Evolutionary conservation across 30 jellyfish, hydroid and myxozoan species (phyloP), one percentile per base, ranked within the genome.

Genomic region (Cassiopea andromeda): DNA sequence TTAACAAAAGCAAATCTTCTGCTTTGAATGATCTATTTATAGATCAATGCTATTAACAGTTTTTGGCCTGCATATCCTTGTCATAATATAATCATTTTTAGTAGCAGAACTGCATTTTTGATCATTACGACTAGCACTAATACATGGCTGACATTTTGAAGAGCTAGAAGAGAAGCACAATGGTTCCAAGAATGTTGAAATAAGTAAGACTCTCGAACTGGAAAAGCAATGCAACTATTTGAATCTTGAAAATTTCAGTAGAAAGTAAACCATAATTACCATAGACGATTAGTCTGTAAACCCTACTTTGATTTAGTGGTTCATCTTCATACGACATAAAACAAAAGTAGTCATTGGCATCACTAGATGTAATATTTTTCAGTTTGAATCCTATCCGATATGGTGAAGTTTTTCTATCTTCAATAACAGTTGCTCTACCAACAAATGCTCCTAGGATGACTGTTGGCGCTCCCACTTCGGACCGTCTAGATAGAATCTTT

Each of bases 341-440:
- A 69, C 84, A 75, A 44, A 4, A 46, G 19, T 15, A 49, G 4
- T 38, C 69, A 15, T 75, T 75, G 44, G 69, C 84, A 46, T 75
- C 84, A 46, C 69, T 7, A 9, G 4, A 46, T 1, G 44, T 38
- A 75, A 75, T 4, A 75, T 75, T 75, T 7, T 10, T 49, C 15
- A 75, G 84, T n/a, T 12, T 9, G 69, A 75, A 75, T 75, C 84
- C 84, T 4, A 75, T 75, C 7, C 27, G 44, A 18, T 57, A 18
- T 75, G 67, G 84, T 10, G 46, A 6, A 75, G 4, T n/a, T 44
- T 15, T 57, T 15, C 59, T 44, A 1, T 38, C 60, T 3, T 75
- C 84, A 46, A 75, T 75, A 1, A 38, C 84, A 1, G 1, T 3
- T 44, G 69, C 84, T 46, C 27, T 75, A 59, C 84, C 69, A 38